phyloP scores from a whole-genome alignment of 2,113 vertebrate genomes.

The Aphyosemion australe region DNA sequence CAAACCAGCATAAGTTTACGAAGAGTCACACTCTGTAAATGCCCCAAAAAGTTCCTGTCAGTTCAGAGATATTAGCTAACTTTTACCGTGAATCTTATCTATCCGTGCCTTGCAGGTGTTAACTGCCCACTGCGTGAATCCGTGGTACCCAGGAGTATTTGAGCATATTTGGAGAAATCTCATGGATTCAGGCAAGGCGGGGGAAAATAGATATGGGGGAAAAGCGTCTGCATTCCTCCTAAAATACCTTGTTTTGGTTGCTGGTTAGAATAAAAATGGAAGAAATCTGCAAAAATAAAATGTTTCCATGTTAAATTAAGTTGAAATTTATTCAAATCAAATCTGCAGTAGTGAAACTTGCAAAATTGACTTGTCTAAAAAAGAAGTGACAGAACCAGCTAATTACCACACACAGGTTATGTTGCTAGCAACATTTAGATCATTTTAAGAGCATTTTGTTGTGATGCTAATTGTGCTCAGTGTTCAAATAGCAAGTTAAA shows the following conservation, averaged over 20 bases:
- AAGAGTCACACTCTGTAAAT: conserved; percentile 72
- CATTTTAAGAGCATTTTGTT: no score
- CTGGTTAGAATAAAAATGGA: no score
- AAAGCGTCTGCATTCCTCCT: conserved; percentile 10
- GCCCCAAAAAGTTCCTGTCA: conserved; percentile 67
- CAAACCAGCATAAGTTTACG: conserved; percentile 71
- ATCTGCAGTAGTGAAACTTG: no score
- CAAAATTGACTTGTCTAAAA: no score
- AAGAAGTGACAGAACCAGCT: no score
- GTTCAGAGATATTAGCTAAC: conserved; percentile 63
- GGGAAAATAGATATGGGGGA: conserved; percentile 5
- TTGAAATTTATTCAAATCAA: no score
- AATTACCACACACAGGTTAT: no score
- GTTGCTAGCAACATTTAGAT: no score
- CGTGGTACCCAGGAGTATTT: conserved; percentile 37
- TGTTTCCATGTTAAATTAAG: no score
- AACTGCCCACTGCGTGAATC: conserved; percentile 36
- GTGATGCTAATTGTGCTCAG: no score
- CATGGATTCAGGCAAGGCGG: conserved; percentile 6
- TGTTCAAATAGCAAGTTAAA: no score
- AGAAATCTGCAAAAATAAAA: no score
- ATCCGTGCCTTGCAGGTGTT: conserved; percentile 48
- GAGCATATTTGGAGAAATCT: conserved; percentile 43
- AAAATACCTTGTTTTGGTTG: conserved; percentile 25
- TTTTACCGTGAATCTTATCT: conserved; percentile 69